Evolutionary conservation across 2,797 vertebrate species (phyloP), one percentile per base, ranked within the genome.

Genomic region (Sebastolobus altivelis): DNA sequence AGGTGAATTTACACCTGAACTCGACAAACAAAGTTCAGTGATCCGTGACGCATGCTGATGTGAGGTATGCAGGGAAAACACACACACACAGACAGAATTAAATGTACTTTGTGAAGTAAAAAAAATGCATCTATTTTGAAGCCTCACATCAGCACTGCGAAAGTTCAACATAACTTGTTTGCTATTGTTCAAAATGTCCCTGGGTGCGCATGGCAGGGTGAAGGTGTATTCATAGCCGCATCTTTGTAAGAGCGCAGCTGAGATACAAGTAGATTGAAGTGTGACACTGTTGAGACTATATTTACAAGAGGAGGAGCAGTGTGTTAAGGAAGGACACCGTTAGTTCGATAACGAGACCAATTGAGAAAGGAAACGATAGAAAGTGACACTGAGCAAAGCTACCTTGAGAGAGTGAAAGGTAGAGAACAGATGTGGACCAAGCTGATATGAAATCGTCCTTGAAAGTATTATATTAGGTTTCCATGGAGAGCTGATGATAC

Each of bases 11-110:
- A 33, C 56, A 61, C 22, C 27, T 61, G 37, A 54, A 76, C 54
- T 58, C 4, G 1, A 72, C 56, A 69, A 46, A 69, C 56, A 54
- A 49, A 65, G 65, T 68, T 68, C 70, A 87, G 56, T 37, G 72
- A 77, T 49, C 31, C 31, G 14, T 65, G 77, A 67, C 27, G 4
- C 49, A 76, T 65, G 31, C 58, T 59, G 49, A 79, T 79, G 29
- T 49, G 38, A 76, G n/a, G 16, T 61, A 8, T 49, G 46, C 4
- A 52, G 22, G 38, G 40, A 73, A 65, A 77, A 73, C 31, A 73
- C 12, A 31, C 4, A 37, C 14, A 18, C 12, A n/a, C 4, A 35
- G 6, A 18, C 20, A 11, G 55, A 46, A 71, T 55, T 70, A 60
- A 74, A 65, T 40, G 25, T 20, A 43, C 40, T 58, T 27, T 14